A percentile compares a stretch with the other conserved stretches of the same genome.
These are phyloP conservation scores for Vulpes vulpes DNA, from an alignment of 2,113 vertebrate genomes.

Conservation along the genomic window DNA sequence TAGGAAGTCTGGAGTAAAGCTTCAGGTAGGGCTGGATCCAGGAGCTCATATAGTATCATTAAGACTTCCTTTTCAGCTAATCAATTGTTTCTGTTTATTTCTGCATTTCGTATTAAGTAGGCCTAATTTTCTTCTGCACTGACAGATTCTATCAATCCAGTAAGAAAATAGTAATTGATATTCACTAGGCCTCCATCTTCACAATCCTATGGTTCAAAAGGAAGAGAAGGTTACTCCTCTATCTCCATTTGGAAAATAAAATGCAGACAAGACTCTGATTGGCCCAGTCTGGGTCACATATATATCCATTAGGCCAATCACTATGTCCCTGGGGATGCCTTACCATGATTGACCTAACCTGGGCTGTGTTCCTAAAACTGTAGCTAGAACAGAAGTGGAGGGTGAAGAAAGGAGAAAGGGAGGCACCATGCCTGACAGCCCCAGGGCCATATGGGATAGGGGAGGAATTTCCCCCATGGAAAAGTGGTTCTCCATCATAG, in stretches of 20 bases:
- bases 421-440: not conserved
- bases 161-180: constrained; percentile 7
- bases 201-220: not conserved
- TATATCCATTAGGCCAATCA: not conserved
- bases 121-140: not conserved
- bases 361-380: not conserved
- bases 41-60: not conserved
- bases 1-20: not conserved
- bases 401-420: not conserved
- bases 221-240: not conserved
- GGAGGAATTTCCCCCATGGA: not conserved
- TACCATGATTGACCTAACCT: not conserved
- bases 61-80: not conserved
- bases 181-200: not conserved
- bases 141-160: not conserved
- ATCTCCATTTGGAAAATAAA: not conserved
- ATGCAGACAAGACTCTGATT: not conserved
- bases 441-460: not conserved
- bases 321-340: not conserved
- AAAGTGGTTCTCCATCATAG: not conserved
- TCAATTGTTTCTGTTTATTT: not conserved
- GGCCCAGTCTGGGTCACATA: not conserved
- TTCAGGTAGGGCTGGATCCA: constrained; percentile 6
- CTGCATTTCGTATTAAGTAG: not conserved
- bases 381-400: not conserved